Base-by-base conservation (phyloP, 2,888 invertebrate species). In the Terebella lapidaria region DNA sequence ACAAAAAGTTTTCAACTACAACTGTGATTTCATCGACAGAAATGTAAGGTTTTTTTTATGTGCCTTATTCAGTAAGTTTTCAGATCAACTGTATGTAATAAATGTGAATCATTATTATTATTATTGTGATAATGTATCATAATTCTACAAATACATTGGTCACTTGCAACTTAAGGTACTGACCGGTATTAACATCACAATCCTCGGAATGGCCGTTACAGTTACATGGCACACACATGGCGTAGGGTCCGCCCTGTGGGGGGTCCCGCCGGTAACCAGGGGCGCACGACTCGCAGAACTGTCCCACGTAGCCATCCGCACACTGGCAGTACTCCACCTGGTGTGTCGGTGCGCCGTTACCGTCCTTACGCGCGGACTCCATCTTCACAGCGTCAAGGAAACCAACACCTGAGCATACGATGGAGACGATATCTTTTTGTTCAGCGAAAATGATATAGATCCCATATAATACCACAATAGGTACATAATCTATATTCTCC, bases 221-320 rank as follows among this genome's bases (percentile, higher is more conserved):
- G 75, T 95, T 91, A 78, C 99, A 99, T 4, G 93, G 92, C 35
- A 96, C 90, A 77, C 99, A 99, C 1, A 88, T 87, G 66, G 92
- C 91, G 76, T 95, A 94, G 0, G 94, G 91, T 1, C 96, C 96
- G 0, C 95, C 94, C 67, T 89, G 88, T 0, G 92, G 88, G 0
- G 92, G 92, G 67, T 91, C 91, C 70, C 97, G 92, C 54, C 94
- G 88, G 78, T 87, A 99, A 1, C 96, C 96, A 0, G 95, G 92
- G 0, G 91, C 91, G 77, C 99, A 99, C 1, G 93, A 93, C 81
- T 99, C 97, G 75, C 99, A 99, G 79, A 92, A 95, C 80, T 96
- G 94, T 0, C 96, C 94, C 0, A 94, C 87, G 69, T 83, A 83
- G 24, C 65, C 65, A 3, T 59, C 60, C 0, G 71, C 70, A 74